phyloP scores from a whole-genome alignment of 1,140 invertebrate genomes.

The Diabrotica undecimpunctata region DNA sequence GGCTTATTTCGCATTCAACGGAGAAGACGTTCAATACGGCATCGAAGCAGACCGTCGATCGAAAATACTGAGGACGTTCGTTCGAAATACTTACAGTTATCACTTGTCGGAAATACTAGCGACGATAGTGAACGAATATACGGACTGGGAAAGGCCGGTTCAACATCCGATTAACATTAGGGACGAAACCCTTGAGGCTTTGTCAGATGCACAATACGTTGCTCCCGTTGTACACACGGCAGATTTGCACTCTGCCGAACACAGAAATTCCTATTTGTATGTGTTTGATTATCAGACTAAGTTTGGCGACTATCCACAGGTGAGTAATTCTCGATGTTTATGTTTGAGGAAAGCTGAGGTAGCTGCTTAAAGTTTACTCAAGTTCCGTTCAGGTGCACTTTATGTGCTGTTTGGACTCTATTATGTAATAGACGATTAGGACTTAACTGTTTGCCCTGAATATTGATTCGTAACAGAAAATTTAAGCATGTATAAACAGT shows the following conservation, averaged over 20 bases:
- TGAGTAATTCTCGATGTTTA: constrained; percentile 49
- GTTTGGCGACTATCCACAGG: constrained; percentile 84
- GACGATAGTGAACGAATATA: constrained; percentile 94
- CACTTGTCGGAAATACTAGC: constrained; percentile 80
- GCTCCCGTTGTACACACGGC: constrained; percentile 89
- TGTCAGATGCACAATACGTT: constrained; percentile 90
- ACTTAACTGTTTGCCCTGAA: too few relatives aligned
- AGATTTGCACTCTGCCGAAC: constrained; percentile 82
- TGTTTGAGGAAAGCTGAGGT: too few relatives aligned
- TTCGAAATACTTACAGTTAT: constrained; percentile 86
- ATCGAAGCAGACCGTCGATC: constrained; percentile 81
- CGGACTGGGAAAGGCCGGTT: constrained; percentile 91
- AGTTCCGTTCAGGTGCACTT: too few relatives aligned
- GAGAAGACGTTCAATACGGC: constrained; percentile 86
- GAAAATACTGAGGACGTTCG: constrained; percentile 87
- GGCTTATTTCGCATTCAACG: constrained; percentile 84
- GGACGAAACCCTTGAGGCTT: constrained; percentile 88
- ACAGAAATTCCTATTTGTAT: constrained; percentile 83
- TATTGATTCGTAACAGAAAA: too few relatives aligned
- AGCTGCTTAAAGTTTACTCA: too few relatives aligned
- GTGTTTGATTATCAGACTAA: constrained; percentile 94
- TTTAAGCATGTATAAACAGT: too few relatives aligned
- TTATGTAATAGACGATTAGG: too few relatives aligned
- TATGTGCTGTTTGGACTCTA: too few relatives aligned
- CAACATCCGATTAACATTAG: constrained; percentile 91